These are phyloP conservation scores for Bombus turneri DNA, from an alignment of 1,140 invertebrate genomes.

Conservation along the genomic window DNA sequence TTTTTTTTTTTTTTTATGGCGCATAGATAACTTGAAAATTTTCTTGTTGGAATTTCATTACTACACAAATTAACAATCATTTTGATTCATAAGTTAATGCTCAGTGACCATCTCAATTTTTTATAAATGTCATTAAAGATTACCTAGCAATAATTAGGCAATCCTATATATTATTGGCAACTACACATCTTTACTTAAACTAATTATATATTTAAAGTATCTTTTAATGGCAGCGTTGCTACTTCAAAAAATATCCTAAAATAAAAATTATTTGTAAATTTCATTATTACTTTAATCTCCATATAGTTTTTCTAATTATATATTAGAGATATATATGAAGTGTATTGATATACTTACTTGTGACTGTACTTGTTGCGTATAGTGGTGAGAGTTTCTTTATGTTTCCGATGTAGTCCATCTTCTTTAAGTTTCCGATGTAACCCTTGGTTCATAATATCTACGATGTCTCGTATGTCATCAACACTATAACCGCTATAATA, in stretches of 20 bases:
- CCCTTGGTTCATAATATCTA: conserved; percentile 88
- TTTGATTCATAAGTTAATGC: conserved; percentile 29
- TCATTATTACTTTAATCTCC: neutral
- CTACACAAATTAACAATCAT: conserved; percentile 10
- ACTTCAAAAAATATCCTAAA: conserved; percentile 93
- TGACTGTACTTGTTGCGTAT: conserved; percentile 97
- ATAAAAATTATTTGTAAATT: conserved; percentile 67
- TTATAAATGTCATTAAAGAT: conserved; percentile 17
- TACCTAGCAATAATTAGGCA: conserved; percentile 37
- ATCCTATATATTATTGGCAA: conserved; percentile 31
- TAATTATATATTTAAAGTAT: conserved; percentile 70
- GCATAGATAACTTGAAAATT: conserved; percentile 8
- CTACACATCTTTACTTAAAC: conserved; percentile 17
- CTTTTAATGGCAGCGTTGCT: conserved; percentile 86
- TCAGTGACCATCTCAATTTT: conserved; percentile 14
- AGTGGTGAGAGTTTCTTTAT: conserved; percentile 90
- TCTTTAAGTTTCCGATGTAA: conserved; percentile 89
- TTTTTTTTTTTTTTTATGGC: neutral
- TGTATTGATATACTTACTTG: conserved; percentile 84
- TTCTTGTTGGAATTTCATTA: conserved; percentile 8
- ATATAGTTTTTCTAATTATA: neutral
- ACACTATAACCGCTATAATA: conserved; percentile 94
- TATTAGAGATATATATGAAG: neutral
- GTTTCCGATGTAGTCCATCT: conserved; percentile 87
- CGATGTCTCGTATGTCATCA: conserved; percentile 89